A percentile compares a stretch with the other conserved stretches of the same genome.
These are phyloP conservation scores for Leucophenga montana DNA, from an alignment of 2,888 invertebrate genomes.

Conservation along the genomic window DNA sequence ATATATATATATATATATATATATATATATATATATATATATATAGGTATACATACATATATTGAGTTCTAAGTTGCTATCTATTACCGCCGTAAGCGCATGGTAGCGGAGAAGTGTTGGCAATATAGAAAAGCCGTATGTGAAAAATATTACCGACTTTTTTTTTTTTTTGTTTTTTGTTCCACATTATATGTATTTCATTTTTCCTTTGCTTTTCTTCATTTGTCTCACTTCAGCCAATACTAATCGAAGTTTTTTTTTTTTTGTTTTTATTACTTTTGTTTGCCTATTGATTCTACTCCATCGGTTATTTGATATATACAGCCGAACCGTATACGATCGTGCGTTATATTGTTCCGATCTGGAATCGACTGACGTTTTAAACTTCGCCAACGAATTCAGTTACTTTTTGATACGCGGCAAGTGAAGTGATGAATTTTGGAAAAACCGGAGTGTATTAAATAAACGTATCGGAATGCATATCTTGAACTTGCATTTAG, in stretches of 20 bases:
- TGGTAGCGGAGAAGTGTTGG: too few relatives aligned
- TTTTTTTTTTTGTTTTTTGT: conserved; percentile 46
- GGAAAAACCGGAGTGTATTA: neutral
- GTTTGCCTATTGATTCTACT: too few relatives aligned
- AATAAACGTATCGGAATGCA: neutral
- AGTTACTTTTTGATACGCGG: conserved; percentile 71
- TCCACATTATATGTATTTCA: conserved; percentile 49
- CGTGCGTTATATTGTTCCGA: conserved; percentile 43
- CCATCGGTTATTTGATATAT: too few relatives aligned
- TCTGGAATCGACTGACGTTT: conserved; percentile 56
- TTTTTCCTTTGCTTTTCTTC: conserved; percentile 51
- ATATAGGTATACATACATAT: too few relatives aligned
- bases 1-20: neutral
- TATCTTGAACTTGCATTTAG: conserved; percentile 34
- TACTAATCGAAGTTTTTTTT: conserved; percentile 1
- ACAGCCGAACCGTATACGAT: conserved; percentile 6
- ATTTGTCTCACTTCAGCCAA: conserved; percentile 26
- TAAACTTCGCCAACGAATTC: conserved; percentile 69
- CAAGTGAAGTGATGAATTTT: conserved; percentile 61
- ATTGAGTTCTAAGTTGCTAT: too few relatives aligned
- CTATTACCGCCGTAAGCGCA: too few relatives aligned
- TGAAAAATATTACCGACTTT: conserved; percentile 55
- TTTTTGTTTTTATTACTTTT: too few relatives aligned
- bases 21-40: neutral
- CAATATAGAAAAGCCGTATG: conserved; percentile 30